Evolutionary conservation across 2,113 vertebrate genomes (phyloP), one percentile per base, ranked within the genome.

Genomic region (Tachuris rubrigastra): DNA sequence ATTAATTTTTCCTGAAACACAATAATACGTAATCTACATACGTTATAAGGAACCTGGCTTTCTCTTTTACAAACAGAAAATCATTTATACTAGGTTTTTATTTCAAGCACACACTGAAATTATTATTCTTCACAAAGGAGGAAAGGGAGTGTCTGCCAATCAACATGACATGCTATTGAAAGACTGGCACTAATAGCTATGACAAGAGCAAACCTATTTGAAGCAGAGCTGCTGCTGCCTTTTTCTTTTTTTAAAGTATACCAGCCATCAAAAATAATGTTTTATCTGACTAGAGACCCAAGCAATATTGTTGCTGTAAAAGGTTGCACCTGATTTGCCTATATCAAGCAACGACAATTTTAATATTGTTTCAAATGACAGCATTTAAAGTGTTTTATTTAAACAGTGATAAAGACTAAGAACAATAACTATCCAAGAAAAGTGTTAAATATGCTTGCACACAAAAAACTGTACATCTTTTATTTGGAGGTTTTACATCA

Each of bases 111-210:
- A 97, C 95, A 93, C 93, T 98, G 98, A 98, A 99, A 99, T 98
- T 98, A 98, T 97, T 96, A 96, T 98, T 98, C 98, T 97, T 97
- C 96, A 97, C 97, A 98, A 98, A 98, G 98, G 92, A 97, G 95
- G 97, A 98, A 98, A 98, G 98, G 98, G 98, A 98, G 92, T 97
- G 92, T 89, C 98, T 98, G 99, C 98, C 99, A 99, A 98, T 99
- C 99, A 99, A 97, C 95, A 86, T 95, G 98, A 98, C 89, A 95
- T 46, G 97, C 98, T 96, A 96, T 97, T 97, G 97, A 98, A 98
- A 98, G 96, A 97, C 96, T 93, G 96, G 97, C 80, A 98, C 98
- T 98, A 97, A 96, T 95, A 97, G 96, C 98, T 96, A 97, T 98
- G 98, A 98, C 98, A 97, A 98, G 96, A 98, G 96, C 85, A 98